Percentiles rank a stretch among this genome's conserved stretches.
Conservation (phyloP, 2,113 vertebrate species). For the Macquaria ambigua region DNA sequence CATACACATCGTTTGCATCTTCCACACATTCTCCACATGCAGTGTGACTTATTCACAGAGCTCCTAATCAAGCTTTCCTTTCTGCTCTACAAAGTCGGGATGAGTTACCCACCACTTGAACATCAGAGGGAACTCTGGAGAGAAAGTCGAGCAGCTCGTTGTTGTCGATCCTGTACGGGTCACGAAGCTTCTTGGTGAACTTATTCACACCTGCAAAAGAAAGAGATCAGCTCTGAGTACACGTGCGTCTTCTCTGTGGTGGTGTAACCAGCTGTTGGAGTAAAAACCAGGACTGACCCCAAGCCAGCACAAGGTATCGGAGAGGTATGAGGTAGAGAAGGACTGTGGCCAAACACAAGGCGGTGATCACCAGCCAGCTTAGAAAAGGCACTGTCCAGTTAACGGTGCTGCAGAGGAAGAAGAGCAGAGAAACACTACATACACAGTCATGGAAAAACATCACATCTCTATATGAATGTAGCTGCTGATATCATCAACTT, state of each 20-base stretch:
- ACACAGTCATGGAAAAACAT: too few relatives aligned
- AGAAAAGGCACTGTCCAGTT: constrained; percentile 98
- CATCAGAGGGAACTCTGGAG: constrained; percentile 95
- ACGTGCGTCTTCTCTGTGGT: accelerated
- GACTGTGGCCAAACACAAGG: constrained; percentile 86
- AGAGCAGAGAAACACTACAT: not conserved
- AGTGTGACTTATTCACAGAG: too few relatives aligned
- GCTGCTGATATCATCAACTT: too few relatives aligned
- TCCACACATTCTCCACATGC: too few relatives aligned
- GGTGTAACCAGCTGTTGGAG: too few relatives aligned
- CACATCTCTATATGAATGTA: too few relatives aligned
- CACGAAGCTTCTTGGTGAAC: constrained; percentile 96
- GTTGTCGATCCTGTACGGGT: constrained; percentile 93
- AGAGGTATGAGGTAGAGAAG: constrained; percentile 94
- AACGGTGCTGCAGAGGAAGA: constrained; percentile 84
- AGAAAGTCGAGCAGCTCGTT: constrained; percentile 97
- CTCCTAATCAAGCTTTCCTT: not conserved
- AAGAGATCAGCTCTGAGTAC: not conserved
- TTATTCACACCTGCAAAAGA: constrained; percentile 91
- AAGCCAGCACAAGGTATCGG: constrained; percentile 93
- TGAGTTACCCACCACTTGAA: constrained; percentile 91
- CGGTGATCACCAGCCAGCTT: constrained; percentile 91
- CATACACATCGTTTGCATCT: too few relatives aligned
- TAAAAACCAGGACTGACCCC: constrained; percentile 88
- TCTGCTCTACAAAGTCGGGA: accelerated